Base-by-base conservation (phyloP, 1,140 invertebrate species). In the Drosophila auraria region DNA sequence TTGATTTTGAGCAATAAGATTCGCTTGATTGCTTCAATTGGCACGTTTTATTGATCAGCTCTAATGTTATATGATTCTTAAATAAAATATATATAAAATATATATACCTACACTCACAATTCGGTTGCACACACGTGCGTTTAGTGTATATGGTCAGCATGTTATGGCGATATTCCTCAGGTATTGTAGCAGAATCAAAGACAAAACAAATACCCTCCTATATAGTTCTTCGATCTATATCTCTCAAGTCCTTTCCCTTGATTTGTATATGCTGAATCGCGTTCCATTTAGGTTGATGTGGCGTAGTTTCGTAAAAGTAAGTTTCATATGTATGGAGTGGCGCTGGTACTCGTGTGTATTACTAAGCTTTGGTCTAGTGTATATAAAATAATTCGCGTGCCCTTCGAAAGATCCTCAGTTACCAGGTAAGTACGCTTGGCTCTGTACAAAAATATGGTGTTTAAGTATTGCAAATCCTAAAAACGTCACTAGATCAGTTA, bases 361-460 rank as follows among this genome's bases (percentile, higher is more conserved):
- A 83, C 81, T 87, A 87, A 87, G 83, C 84, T 87, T 87, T 87
- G 83, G 83, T 89, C 83, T 87, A 89, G 82, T 80, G 87, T 87
- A 74, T 83, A 78, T 83, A 53, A 78, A 65, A 71, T 81, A 82
- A 63, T 62, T 78, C 56, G 71, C 53, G 40, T 74, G 82, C 61
- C 75, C 74, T 72, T 89, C 72, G 84, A 77, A 68, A 23, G 73
- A 42, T 78, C 57, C 53, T 77, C 49, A 30, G 45, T 47, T 63
- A 56, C 44, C 62, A 42, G 49, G 42, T 57, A 78, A 73, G 70
- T 73, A 60, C 63, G 45, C 17, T 68, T 42, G 64, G 40, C 33
- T 71, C 33, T 71, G 44, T 71, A 69, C 64, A 71, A 71, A 71
- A 71, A 71, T 70, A 70, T 70, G 33, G 63, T 57, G 53, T 56